These are phyloP conservation scores for Stenodera caucasica DNA, from an alignment of 2,888 invertebrate species.

Conservation along the genomic window DNA sequence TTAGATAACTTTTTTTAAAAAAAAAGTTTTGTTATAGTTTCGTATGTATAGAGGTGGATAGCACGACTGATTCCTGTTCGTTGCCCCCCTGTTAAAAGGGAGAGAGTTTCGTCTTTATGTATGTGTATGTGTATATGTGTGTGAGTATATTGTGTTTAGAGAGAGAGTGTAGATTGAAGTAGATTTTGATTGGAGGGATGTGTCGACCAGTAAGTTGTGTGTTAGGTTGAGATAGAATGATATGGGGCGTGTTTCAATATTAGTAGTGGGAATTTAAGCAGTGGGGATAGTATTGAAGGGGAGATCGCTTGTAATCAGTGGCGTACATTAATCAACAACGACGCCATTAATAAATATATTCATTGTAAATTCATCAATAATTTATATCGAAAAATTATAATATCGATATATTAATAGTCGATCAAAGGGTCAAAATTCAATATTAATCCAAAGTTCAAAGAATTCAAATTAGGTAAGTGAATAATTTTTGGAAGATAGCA, in stretches of 20 bases:
- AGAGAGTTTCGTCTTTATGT: not conserved
- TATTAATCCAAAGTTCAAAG: no score
- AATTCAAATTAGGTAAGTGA: no score
- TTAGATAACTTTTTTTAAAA: not conserved
- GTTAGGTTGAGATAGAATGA: constrained; percentile 20
- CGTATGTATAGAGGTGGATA: constrained; percentile 6
- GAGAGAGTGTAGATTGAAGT: constrained; percentile 29
- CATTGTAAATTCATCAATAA: no score
- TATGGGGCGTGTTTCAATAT: constrained; percentile 25
- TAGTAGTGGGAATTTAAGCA: constrained; percentile 20
- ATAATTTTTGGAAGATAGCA: no score
- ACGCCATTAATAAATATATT: constrained; percentile 16
- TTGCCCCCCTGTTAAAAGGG: constrained; percentile 5
- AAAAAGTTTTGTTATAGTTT: constrained; percentile 5
- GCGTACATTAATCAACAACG: constrained; percentile 30
- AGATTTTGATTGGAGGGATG: constrained; percentile 39
- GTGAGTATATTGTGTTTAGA: not conserved
- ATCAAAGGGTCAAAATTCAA: no score
- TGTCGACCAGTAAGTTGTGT: constrained; percentile 38
- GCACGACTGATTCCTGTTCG: constrained; percentile 8
- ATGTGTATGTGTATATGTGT: not conserved
- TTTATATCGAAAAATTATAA: no score
- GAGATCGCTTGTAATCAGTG: constrained; percentile 30
- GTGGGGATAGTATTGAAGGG: constrained; percentile 32
- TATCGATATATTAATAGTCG: no score